Percentiles rank a stretch among this genome's conserved stretches.
These are phyloP conservation scores for Papilio machaon DNA, from an alignment of 1,140 invertebrate species.

Conservation along the genomic window DNA sequence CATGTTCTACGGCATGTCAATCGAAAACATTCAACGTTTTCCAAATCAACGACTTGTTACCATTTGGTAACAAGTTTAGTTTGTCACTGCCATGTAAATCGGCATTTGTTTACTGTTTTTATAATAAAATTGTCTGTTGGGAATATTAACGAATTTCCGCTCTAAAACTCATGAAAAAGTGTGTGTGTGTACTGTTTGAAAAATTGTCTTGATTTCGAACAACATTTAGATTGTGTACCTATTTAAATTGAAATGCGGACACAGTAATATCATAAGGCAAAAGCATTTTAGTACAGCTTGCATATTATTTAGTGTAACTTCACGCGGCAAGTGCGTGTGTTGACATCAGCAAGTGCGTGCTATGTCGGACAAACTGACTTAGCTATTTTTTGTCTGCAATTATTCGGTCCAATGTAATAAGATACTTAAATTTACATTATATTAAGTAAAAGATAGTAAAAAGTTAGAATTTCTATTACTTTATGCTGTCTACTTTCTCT, in stretches of 20 bases:
- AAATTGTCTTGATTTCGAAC: background rate
- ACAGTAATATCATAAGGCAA: background rate
- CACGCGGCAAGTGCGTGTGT: slow-evolving; percentile 10
- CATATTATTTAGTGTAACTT: background rate
- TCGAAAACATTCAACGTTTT: background rate
- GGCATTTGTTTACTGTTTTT: too few species aligned
- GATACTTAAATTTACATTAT: background rate
- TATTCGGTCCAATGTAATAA: background rate
- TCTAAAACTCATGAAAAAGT: too few species aligned
- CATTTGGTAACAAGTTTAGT: too few species aligned
- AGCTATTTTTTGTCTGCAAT: slow-evolving; percentile 3
- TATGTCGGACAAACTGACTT: background rate
- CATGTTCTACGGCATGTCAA: background rate
- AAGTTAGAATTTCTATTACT: background rate
- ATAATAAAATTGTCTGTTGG: too few species aligned
- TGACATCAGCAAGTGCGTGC: slow-evolving; percentile 14
- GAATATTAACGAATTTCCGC: too few species aligned
- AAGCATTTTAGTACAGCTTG: background rate
- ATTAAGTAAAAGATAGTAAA: background rate
- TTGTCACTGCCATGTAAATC: too few species aligned
- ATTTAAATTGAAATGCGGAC: background rate
- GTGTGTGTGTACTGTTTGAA: too few species aligned
- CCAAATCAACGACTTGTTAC: too few species aligned
- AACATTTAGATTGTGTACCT: background rate
- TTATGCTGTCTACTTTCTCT: background rate